Base-by-base conservation (phyloP, 2,888 invertebrate species). In the Bembecia ichneumoniformis region DNA sequence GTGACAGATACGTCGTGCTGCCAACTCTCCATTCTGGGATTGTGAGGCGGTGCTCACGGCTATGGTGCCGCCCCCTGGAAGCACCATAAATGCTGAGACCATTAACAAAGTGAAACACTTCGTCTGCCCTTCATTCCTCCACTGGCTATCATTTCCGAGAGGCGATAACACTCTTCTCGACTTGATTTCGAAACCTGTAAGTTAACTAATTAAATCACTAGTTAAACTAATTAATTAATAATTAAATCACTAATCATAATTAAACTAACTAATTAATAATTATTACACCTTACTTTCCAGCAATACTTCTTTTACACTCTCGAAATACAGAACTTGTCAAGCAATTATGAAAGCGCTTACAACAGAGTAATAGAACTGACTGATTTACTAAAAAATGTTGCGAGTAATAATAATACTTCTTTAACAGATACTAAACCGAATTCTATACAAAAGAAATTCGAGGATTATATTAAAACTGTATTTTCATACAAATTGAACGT, bases 111-210 rank as follows among this genome's bases (percentile, higher is more conserved):
- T 83, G 0, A 63, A 71, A 48, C 82, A 86, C 0, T 77, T 79
- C 52, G 51, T 83, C 3, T 88, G 88, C 45, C 87, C 88, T 0
- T 80, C 87, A 0, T 53, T 88, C 3, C 63, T 88, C 35, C 74
- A 87, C 60, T 88, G 88, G 88, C 57, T 88, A 5, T 83, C 87
- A 0, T 54, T 88, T 55, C 88, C 88, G 0, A 64, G 68, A 1
- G 84, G 84, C 3, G 88, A 83, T 1, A 88, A 88, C 51, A 68
- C 71, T 0, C 60, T 88, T 1, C 63, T 88, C 1, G 80, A 88
- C 57, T 45, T 87, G 0, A 65, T 87, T 14, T 64, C 86, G 40
- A 86, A 84, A 51, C 80, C 88, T n/a, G 88, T 88, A 56, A 77
- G 81, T 75, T 49, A 17, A 28, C 5, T 11, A 48, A 10, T 16